These are phyloP conservation scores for Podiceps cristatus DNA, from an alignment of 2,113 vertebrate species.

Conservation along the genomic window DNA sequence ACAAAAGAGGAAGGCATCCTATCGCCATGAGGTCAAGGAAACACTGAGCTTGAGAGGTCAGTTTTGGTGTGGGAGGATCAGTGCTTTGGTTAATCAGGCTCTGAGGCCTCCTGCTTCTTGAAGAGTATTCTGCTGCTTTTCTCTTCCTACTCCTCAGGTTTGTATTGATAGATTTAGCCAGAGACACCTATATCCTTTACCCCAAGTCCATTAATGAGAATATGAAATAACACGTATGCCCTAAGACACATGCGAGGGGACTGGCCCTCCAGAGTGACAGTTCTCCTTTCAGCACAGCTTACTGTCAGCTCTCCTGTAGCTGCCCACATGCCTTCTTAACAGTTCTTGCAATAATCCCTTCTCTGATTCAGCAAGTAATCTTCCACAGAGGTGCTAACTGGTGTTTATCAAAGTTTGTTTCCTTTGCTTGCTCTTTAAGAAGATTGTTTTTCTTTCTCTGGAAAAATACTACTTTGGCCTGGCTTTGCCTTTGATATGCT, in stretches of 20 bases:
- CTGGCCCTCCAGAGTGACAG: neutral
- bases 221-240: neutral
- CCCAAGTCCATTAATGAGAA: neutral
- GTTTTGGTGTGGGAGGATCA: neutral
- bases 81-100: neutral
- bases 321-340: neutral
- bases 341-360: neutral
- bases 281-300: neutral
- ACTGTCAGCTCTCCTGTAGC: neutral
- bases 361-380: neutral
- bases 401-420: neutral
- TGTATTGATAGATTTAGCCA: neutral
- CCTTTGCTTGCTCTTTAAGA: neutral
- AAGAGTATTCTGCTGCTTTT: neutral
- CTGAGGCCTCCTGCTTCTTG: neutral
- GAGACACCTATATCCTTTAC: neutral
- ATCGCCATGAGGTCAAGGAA: neutral
- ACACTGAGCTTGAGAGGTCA: neutral
- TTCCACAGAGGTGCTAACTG: neutral
- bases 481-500: neutral
- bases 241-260: rapidly evolving
- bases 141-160: neutral
- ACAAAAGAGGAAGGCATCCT: neutral
- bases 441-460: neutral
- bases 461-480: neutral